These are phyloP conservation scores for Ciconia maguari DNA, from an alignment of 2,113 vertebrate genomes.

Conservation along the genomic window DNA sequence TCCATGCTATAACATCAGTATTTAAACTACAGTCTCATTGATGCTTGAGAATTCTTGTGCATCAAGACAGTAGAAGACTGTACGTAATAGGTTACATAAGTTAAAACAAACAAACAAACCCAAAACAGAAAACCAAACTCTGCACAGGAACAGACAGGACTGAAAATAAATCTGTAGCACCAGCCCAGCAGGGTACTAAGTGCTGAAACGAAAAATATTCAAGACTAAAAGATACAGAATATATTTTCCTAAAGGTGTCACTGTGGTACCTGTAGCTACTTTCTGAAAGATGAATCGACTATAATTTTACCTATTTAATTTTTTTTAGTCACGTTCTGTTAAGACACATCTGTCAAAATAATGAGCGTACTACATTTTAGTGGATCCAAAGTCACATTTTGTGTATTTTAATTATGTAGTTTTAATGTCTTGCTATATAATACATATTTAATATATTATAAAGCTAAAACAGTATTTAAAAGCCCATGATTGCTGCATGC, in stretches of 20 bases:
- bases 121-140: not conserved
- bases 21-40: conserved; percentile 11
- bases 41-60: conserved; percentile 24
- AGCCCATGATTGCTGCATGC: conserved; percentile 38
- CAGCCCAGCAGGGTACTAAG: not conserved
- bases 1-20: not conserved
- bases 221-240: conserved; percentile 47
- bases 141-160: not conserved
- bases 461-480: conserved; percentile 52
- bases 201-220: conserved; percentile 48
- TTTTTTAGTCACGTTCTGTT: conserved; percentile 38
- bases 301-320: conserved; percentile 46
- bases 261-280: conserved; percentile 71
- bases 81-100: not conserved
- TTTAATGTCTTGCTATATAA: conserved; percentile 52
- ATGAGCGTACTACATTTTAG: not conserved
- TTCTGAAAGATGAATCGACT: not conserved
- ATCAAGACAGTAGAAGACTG: not conserved
- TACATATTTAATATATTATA: conserved; percentile 24
- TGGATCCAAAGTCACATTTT: conserved; percentile 49
- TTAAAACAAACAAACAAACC: not conserved
- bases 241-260: conserved; percentile 78
- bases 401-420: conserved; percentile 48
- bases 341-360: conserved; percentile 63
- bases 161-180: conserved; percentile 30